Base-by-base conservation (phyloP, 2,113 vertebrate genomes). In the Anhinga rufa region DNA sequence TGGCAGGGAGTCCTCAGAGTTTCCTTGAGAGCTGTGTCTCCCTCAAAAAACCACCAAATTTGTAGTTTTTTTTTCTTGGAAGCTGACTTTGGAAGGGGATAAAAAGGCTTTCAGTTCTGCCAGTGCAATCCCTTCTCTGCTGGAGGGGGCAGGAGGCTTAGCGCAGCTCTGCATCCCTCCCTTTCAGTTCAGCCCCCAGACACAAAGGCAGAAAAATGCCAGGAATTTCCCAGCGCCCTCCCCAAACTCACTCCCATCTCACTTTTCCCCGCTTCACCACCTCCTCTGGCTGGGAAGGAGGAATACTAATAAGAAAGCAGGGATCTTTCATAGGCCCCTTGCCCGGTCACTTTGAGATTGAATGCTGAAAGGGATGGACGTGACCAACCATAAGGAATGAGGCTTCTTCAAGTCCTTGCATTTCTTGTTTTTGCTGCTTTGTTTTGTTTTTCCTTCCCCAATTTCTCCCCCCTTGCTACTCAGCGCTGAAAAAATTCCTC, bases 201-300 rank as follows among this genome's bases (percentile, higher is more conserved):
- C 88, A 98, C 98, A 98, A 98, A 98, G 91, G 95, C 92, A 97
- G 92, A 98, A 98, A 98, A 98, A 98, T 98, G 97, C 54, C 68
- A 98, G 95, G 98, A 98, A 98, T 98, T 98, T 98, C 98, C 97
- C 97, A 97, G 96, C 4, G 24, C 92, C 80, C 97, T 96, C 96
- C 97, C 88, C 94, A 88, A 83, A 85, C 49, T 17, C 40, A 5
- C 78, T 95, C 65, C 94, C 84, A 91, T 94, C 92, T 36, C 81
- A 46, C 38, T 83, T 89, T 36, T 17, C n/a, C 48, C 54, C 68
- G 18, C 60, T 13, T 21, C 14, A 0, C 75, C 62, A 65, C 60
- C 95, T 92, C 91, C 92, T 93, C 82, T 0, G 36, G 11, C 74
- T 48, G 62, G 90, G 88, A 88, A 88, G 85, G 58, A 89, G 80